phyloP scores from a whole-genome alignment of 2,888 invertebrate species.

The Lasius platythorax region DNA sequence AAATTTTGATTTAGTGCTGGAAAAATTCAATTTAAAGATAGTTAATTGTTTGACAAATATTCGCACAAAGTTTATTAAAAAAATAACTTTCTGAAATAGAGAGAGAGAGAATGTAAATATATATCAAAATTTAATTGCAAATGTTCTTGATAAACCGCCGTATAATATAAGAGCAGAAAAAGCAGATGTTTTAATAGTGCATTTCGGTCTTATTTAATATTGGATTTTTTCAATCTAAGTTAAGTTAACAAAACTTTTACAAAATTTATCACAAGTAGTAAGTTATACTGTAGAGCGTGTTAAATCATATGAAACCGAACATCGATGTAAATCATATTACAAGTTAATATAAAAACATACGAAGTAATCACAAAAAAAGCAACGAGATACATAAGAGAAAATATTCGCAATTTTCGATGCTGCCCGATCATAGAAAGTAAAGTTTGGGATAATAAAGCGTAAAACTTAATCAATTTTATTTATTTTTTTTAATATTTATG shows the following conservation, averaged over 20 bases:
- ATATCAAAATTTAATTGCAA: not conserved
- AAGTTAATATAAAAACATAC: not conserved
- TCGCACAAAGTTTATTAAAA: too few species aligned
- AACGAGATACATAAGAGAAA: not conserved
- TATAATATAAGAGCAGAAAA: not conserved
- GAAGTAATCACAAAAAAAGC: not conserved
- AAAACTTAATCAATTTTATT: conserved; percentile 17
- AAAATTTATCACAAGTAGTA: not conserved
- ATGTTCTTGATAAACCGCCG: not conserved
- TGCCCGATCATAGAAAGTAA: not conserved
- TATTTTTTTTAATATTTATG: not conserved
- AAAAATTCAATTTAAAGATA: conserved; percentile 38
- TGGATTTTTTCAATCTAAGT: not conserved
- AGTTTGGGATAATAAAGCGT: conserved; percentile 1
- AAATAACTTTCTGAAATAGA: too few species aligned
- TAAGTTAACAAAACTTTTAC: not conserved
- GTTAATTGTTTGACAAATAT: not conserved
- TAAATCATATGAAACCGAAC: not conserved
- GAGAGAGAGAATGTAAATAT: too few species aligned
- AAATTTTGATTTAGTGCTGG: conserved; percentile 23
- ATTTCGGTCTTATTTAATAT: not conserved
- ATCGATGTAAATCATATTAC: not conserved
- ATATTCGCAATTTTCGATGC: not conserved
- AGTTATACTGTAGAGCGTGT: not conserved
- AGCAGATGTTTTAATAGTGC: not conserved